Evolutionary conservation across 2,888 invertebrate species (phyloP).

Genomic region (Biston betularia): DNA sequence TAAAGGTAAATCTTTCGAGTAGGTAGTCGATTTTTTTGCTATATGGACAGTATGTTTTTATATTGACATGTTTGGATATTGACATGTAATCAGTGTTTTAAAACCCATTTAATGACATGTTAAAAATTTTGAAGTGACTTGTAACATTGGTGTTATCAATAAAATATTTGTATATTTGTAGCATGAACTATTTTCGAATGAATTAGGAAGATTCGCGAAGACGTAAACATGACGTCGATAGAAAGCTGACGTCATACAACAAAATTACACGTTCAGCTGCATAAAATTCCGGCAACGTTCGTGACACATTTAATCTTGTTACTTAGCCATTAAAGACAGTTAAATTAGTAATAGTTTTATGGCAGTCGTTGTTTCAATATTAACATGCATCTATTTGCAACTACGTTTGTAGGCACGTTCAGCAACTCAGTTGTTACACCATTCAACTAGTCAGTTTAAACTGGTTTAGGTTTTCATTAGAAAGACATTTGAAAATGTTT

Average conservation of each 20-base stretch:
- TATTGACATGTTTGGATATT: too few species aligned
- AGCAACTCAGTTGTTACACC: background rate
- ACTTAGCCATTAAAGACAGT: conserved; percentile 24
- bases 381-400: conserved; percentile 1
- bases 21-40: too few species aligned
- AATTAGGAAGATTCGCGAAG: conserved; percentile 34
- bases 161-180: too few species aligned
- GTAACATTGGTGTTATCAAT: too few species aligned
- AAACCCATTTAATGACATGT: too few species aligned
- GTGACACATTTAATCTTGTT: conserved; percentile 32
- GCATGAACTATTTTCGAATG: conserved; percentile 22
- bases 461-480: background rate
- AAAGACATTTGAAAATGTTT: background rate
- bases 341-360: conserved; percentile 21
- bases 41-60: too few species aligned
- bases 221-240: conserved; percentile 38
- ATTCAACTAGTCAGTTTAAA: background rate
- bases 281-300: conserved; percentile 32
- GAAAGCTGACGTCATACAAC: conserved; percentile 33
- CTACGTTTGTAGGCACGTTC: background rate
- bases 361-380: conserved; percentile 5
- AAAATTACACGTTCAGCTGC: conserved; percentile 27
- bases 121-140: too few species aligned
- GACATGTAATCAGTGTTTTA: too few species aligned
- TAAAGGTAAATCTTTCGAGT: too few species aligned